Base-by-base conservation (phyloP, 2,888 invertebrate species). In the Ochlodes sylvanus region DNA sequence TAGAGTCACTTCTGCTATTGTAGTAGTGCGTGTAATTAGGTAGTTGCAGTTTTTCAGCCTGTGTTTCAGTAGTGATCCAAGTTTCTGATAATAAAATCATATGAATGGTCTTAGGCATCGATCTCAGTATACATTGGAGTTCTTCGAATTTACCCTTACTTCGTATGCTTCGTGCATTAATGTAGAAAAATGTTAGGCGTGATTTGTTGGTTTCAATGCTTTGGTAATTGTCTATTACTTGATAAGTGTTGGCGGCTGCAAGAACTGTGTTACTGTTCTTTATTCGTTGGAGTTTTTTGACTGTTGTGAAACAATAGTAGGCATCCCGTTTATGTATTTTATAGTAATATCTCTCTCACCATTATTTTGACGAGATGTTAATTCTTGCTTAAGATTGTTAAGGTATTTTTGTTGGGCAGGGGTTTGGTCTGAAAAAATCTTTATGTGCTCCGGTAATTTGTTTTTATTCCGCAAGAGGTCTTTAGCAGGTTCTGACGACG, bases 91-190 rank as follows among this genome's bases (percentile, higher is more conserved):
- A 52, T 50, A 72, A 57, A 10, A 72, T 47, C 5, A 75, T 2
- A 61, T 72, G 71, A 19, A 62, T 65, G 21, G 64, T 69, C 9
- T 9, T 60, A 21, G 47, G 34, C 15, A 72, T 60, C 6, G 71
- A 47, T 32, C 58, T 44, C 19, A 73, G n/a, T 52, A 73, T 70
- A 41, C 71, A 72, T 44, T 72, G 60, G n/a, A 73, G 63, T 66
- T 73, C 72, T 19, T 72, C 72, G n/a, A 71, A 68, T 41, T 73
- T 72, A 5, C 71, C 72, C 38, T 61, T 41, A 9, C 19, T 73
- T 3, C 71, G 54, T 27, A 73, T 71, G 52, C 75, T 75, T 9
- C 71, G 61, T 17, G 69, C 38, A 58, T 75, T 75, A 1, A 65
- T 58, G 34, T 73, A 72, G 41, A 73, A 69, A 15, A 72, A 69